Evolutionary conservation across 2,113 vertebrate genomes (phyloP), one percentile per base, ranked within the genome.

Genomic region (Gadus macrocephalus): DNA sequence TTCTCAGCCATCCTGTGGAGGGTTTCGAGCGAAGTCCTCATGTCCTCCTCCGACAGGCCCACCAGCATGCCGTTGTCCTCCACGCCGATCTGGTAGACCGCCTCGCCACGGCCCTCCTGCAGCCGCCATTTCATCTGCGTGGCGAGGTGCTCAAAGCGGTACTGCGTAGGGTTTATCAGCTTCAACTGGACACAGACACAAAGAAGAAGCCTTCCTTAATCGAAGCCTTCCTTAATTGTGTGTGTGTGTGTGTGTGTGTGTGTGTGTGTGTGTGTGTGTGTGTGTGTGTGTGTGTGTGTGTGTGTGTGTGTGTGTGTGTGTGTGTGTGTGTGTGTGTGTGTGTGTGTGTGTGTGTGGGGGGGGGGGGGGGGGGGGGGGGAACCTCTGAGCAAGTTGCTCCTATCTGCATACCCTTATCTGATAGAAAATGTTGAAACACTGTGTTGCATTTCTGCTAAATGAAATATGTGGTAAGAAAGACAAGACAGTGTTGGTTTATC

Each of bases 41-140:
- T 95, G 77, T 98, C 97, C 58, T 96, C 95, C 79, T 98, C 96
- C 0, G 96, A 93, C 68, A 99, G 92, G 65, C 97, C 97, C 79
- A 96, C 96, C 75, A 98, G 90, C 86, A 99, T 93, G 68, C 97
- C 97, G 0, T 98, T 98, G 81, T 99, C 97, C 89, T 99, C 97
- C 4, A 99, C 97, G 0, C 97, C 97, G 2, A 99, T 99, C 87
- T 99, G 97, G 87, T 99, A 99, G 77, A 99, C 95, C 0, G 97
- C 97, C 89, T 99, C 97, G 0, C 97, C 97, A 0, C 94, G 93
- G 72, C 97, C 97, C 80, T 99, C 97, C 88, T 99, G 97, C 1
- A 98, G 92, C 0, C 97, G 89, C 97, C 97, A 99, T 89, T 99
- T 99, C 97, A 99, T 98, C 84, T 99, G 97, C 0, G 97, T 99